Conservation (phyloP, 1,140 invertebrate species). For the Nebria ingens region DNA sequence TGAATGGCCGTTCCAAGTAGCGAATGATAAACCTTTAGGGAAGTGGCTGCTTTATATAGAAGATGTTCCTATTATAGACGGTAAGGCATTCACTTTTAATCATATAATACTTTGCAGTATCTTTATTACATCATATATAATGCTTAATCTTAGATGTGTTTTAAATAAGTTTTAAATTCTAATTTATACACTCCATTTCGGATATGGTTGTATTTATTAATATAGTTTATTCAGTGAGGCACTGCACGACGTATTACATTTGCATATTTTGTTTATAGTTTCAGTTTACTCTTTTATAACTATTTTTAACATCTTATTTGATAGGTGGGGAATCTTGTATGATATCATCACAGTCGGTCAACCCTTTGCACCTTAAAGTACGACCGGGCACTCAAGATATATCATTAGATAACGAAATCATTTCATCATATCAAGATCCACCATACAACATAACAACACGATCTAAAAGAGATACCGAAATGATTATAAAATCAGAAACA, state of each 20-base stretch:
- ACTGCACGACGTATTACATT: too few species aligned
- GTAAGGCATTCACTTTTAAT: slow-evolving; percentile 36
- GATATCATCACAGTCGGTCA: slow-evolving; percentile 45
- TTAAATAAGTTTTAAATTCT: too few species aligned
- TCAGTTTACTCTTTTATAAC: too few species aligned
- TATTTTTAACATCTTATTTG: too few species aligned
- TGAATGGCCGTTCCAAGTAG: slow-evolving; percentile 82
- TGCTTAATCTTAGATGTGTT: too few species aligned
- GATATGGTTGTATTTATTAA: too few species aligned
- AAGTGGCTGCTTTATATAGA: slow-evolving; percentile 90
- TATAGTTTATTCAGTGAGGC: too few species aligned
- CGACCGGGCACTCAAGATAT: slow-evolving; percentile 42
- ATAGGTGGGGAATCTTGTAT: slow-evolving; percentile 48
- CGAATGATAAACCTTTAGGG: slow-evolving; percentile 56
- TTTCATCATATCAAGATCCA: slow-evolving; percentile 14
- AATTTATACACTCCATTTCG: too few species aligned
- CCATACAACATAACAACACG: slow-evolving; percentile 12
- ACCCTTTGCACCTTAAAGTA: slow-evolving; percentile 54
- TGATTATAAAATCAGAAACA: slow-evolving; percentile 58
- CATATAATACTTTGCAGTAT: too few species aligned
- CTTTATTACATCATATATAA: too few species aligned
- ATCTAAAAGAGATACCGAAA: slow-evolving; percentile 55
- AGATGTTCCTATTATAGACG: slow-evolving; percentile 61
- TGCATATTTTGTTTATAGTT: too few species aligned
- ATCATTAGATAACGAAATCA: slow-evolving; percentile 13